Percentiles rank a stretch among this genome's conserved stretches.
These are phyloP conservation scores for Parnassius glacialis DNA, from an alignment of 2,888 invertebrate species.

Conservation along the genomic window DNA sequence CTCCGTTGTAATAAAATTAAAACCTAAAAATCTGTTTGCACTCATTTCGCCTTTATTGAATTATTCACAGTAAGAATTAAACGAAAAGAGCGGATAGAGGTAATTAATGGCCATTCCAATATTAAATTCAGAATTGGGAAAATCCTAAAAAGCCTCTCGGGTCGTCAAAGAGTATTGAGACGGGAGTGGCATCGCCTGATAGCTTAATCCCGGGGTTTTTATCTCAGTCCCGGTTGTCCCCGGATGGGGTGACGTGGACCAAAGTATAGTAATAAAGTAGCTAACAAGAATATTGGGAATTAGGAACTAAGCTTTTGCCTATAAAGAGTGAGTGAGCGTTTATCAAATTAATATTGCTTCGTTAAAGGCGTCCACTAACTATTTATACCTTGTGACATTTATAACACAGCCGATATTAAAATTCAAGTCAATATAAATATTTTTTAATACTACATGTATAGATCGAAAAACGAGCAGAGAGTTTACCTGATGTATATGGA, in stretches of 20 bases:
- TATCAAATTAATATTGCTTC: conserved; percentile 12
- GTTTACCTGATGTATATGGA: too few species aligned
- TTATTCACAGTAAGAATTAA: conserved; percentile 24
- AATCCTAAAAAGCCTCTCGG: conserved; percentile 33
- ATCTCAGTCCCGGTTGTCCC: conserved; percentile 36
- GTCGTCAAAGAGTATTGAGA: conserved; percentile 45
- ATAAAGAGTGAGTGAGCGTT: conserved; percentile 3
- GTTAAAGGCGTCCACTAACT: background rate
- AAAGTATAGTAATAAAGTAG: conserved; percentile 22
- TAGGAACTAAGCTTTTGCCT: conserved; percentile 20
- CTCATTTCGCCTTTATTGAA: conserved; percentile 22
- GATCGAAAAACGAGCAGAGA: too few species aligned
- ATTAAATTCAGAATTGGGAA: conserved; percentile 33
- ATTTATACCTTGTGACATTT: background rate
- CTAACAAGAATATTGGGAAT: conserved; percentile 23
- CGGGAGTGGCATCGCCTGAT: conserved; percentile 44
- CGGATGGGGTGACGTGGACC: conserved; percentile 26
- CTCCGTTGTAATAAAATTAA: conserved; percentile 21
- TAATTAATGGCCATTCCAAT: conserved; percentile 24
- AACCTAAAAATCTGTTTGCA: conserved; percentile 23
- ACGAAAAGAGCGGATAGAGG: conserved; percentile 16
- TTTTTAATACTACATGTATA: too few species aligned
- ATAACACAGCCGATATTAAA: too few species aligned
- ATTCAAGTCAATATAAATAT: too few species aligned
- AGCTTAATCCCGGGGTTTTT: conserved; percentile 58